Conservation (phyloP, 2,888 invertebrate genomes). For the Diaprepes abbreviatus region DNA sequence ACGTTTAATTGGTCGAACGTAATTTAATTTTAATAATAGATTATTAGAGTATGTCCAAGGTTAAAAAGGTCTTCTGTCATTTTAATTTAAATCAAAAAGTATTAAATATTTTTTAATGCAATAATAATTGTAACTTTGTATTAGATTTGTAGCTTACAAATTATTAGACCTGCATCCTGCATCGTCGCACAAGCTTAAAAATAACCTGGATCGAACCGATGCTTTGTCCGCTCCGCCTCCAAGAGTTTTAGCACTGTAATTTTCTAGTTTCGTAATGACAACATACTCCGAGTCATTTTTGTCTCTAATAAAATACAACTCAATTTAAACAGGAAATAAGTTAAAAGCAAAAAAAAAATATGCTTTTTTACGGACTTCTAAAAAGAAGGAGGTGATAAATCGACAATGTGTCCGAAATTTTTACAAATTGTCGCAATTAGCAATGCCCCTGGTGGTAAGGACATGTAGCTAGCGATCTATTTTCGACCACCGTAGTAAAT, state of each 20-base stretch:
- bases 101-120: not conserved
- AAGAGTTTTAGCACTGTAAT: conserved; percentile 9
- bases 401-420: no score
- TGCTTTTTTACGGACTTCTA: no score
- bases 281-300: no score
- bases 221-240: not conserved
- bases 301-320: no score
- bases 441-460: no score
- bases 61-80: not conserved
- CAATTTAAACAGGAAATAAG: no score
- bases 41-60: conserved; percentile 18
- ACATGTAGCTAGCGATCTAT: no score
- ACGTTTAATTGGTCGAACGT: not conserved
- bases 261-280: no score
- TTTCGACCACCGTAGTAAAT: no score
- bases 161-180: conserved; percentile 7
- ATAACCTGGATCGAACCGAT: conserved; percentile 2
- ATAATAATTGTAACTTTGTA: not conserved
- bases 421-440: no score
- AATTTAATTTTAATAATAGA: not conserved
- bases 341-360: no score
- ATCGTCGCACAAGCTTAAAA: conserved; percentile 1
- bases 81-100: not conserved
- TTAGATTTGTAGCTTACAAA: not conserved
- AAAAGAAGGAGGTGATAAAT: no score